Evolutionary conservation across 2,113 vertebrate genomes (phyloP).

Genomic region (Sapajus apella): DNA sequence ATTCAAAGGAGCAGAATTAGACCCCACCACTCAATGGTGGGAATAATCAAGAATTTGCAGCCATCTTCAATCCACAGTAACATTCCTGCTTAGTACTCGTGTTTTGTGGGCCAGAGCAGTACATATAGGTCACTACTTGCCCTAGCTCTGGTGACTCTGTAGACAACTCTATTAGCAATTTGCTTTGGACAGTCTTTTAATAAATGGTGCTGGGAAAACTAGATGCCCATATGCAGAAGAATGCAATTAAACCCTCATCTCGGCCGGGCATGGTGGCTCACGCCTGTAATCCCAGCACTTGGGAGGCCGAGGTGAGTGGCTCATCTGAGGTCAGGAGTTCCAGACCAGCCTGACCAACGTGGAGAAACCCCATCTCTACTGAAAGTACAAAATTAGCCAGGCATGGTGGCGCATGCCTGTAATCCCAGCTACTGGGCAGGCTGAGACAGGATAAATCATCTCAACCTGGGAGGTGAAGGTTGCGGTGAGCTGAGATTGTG

Average conservation of each 20-base stretch:
- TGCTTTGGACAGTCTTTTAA: background rate
- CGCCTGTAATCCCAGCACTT: too few species aligned
- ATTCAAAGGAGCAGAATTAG: background rate
- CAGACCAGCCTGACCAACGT: too few species aligned
- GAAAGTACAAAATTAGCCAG: too few species aligned
- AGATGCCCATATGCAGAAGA: background rate
- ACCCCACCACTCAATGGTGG: background rate
- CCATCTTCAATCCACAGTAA: background rate
- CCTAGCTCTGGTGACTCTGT: background rate
- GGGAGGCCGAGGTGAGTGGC: too few species aligned
- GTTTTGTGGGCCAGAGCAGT: background rate
- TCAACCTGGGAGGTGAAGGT: too few species aligned
- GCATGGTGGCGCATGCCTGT: too few species aligned
- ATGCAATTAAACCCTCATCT: background rate
- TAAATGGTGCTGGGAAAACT: background rate
- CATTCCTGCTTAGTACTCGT: background rate
- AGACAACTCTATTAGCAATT: background rate
- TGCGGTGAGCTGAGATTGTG: too few species aligned
- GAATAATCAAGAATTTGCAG: background rate
- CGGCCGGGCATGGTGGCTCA: too few species aligned
- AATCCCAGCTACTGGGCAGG: too few species aligned
- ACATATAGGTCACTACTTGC: background rate
- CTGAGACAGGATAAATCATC: too few species aligned
- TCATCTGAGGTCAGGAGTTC: too few species aligned
- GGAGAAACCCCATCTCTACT: too few species aligned